These are phyloP conservation scores for Antheraea yamamai DNA, from an alignment of 2,888 invertebrate genomes.

Conservation along the genomic window DNA sequence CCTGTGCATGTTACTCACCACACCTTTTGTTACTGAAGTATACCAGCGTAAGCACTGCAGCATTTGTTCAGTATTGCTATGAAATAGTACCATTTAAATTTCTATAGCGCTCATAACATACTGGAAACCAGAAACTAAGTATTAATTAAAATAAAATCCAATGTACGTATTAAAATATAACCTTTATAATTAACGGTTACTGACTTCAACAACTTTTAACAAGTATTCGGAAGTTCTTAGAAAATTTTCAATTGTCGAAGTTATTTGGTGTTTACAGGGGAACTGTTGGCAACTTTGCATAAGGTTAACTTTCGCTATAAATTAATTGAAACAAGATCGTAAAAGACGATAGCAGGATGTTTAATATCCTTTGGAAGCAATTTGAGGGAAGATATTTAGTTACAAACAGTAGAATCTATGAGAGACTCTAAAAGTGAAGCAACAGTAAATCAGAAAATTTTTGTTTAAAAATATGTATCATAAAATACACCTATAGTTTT, in stretches of 20 bases:
- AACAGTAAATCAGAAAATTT: not conserved
- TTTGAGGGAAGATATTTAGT: constrained; percentile 3
- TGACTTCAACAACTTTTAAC: constrained; percentile 1
- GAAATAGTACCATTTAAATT: not conserved
- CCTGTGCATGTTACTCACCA: not conserved
- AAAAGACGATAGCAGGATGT: not conserved
- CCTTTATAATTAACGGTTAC: constrained; percentile 4
- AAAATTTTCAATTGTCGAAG: constrained; percentile 13
- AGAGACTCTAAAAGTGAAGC: not conserved
- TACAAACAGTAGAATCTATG: not conserved
- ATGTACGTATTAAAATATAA: constrained; percentile 2
- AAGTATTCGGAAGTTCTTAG: constrained; percentile 3
- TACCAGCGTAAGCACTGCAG: too few species aligned
- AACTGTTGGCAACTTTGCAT: constrained; percentile 24
- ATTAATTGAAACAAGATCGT: constrained; percentile 42
- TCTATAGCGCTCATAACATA: not conserved
- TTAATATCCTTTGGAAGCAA: not conserved
- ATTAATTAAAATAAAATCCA: not conserved
- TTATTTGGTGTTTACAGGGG: constrained; percentile 4
- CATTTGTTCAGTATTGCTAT: too few species aligned
- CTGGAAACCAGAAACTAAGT: not conserved
- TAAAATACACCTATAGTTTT: too few species aligned
- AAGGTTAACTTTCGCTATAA: constrained; percentile 45
- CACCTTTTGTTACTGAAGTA: not conserved
- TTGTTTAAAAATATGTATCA: not conserved